Percentiles rank a stretch among this genome's conserved stretches.
These are phyloP conservation scores for Octopus sinensis DNA, from an alignment of 1,140 invertebrate genomes.

Conservation along the genomic window DNA sequence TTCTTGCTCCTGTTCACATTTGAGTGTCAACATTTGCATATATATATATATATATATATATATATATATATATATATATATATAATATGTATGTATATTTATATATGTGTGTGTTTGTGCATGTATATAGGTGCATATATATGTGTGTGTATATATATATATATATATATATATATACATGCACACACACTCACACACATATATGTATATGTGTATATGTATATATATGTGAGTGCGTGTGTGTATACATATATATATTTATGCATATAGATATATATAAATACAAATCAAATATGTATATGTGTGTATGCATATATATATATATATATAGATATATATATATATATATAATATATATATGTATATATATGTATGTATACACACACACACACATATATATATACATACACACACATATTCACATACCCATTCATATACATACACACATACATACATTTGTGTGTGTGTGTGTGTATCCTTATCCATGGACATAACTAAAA, in stretches of 20 bases:
- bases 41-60: not conserved
- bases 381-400: not conserved
- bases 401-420: too few relatives aligned
- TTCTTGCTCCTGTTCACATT: too few relatives aligned
- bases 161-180: not conserved
- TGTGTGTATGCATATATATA: not conserved
- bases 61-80: not conserved
- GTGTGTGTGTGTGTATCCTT: not conserved
- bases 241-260: not conserved
- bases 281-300: not conserved
- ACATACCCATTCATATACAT: not conserved
- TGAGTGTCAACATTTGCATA: too few relatives aligned
- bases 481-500: too few relatives aligned
- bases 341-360: not conserved
- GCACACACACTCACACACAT: not conserved
- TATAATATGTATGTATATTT: not conserved
- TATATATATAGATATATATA: not conserved
- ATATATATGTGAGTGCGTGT: not conserved
- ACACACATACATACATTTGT: not conserved
- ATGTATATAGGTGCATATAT: not conserved
- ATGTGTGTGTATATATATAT: not conserved
- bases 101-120: not conserved
- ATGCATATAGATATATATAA: not conserved
- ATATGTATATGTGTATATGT: not conserved
- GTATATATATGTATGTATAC: not conserved